Evolutionary conservation across 2,113 vertebrate species (phyloP).

Genomic region (Mola mola): DNA sequence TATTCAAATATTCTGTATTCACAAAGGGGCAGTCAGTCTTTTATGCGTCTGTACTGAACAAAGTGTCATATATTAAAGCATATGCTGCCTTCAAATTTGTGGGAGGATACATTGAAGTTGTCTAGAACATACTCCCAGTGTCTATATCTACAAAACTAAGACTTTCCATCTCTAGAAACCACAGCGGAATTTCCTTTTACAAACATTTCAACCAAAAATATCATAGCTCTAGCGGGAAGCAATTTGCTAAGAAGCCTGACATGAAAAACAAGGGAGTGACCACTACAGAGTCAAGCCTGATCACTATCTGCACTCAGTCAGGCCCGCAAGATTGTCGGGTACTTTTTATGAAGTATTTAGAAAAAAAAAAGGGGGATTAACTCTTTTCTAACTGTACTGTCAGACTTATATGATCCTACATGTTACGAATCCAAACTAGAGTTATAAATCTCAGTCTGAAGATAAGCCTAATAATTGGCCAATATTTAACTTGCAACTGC

Average conservation of each 20-base stretch:
- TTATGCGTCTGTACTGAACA: no score
- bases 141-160: constrained; percentile 57
- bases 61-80: no score
- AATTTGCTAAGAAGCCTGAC: constrained; percentile 64
- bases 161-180: constrained; percentile 63
- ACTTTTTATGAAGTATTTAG: constrained; percentile 32
- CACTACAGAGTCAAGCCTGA: constrained; percentile 49
- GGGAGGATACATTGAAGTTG: constrained; percentile 29
- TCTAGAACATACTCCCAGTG: constrained; percentile 35
- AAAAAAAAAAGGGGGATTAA: background rate
- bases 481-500: constrained; percentile 50
- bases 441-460: constrained; percentile 54
- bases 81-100: constrained; percentile 9
- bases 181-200: constrained; percentile 66
- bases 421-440: constrained; percentile 25
- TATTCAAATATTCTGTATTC: no score
- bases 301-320: constrained; percentile 39
- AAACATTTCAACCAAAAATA: constrained; percentile 69
- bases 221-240: constrained; percentile 61
- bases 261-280: constrained; percentile 69
- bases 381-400: constrained; percentile 1
- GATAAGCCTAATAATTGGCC: constrained; percentile 45
- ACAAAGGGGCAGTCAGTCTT: no score
- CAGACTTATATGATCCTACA: constrained; percentile 30
- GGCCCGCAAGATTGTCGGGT: constrained; percentile 2